phyloP scores from a whole-genome alignment of 2,888 invertebrate genomes.

The Prenolepis imparis region DNA sequence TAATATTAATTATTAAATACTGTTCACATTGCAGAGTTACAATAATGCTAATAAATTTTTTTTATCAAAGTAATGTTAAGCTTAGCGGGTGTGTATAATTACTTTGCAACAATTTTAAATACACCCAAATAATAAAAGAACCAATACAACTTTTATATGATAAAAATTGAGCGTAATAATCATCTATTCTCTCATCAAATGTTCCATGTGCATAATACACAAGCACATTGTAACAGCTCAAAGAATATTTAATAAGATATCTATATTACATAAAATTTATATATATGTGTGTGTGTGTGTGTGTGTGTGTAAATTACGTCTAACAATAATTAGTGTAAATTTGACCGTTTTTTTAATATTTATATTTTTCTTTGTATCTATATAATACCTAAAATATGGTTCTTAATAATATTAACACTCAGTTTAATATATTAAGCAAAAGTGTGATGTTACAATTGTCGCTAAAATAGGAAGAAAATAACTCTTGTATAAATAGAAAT shows the following conservation, averaged over 20 bases:
- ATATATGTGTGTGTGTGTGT: background rate
- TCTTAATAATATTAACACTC: conserved; percentile 76
- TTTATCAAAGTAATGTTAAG: conserved; percentile 73
- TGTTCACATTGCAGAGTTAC: conserved; percentile 48
- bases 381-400: conserved; percentile 57
- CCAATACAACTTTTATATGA: background rate
- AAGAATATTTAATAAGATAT: conserved; percentile 50
- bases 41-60: conserved; percentile 62
- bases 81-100: conserved; percentile 57
- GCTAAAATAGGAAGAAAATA: conserved; percentile 62
- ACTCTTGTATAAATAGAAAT: conserved; percentile 69
- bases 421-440: conserved; percentile 68
- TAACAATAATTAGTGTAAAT: conserved; percentile 58
- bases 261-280: conserved; percentile 30
- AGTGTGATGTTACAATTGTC: conserved; percentile 63
- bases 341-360: conserved; percentile 55
- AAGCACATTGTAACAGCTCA: conserved; percentile 22
- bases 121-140: background rate
- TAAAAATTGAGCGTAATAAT: conserved; percentile 27
- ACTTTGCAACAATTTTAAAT: conserved; percentile 18
- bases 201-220: background rate
- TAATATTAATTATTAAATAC: conserved; percentile 59
- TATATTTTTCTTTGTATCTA: conserved; percentile 56
- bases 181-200: conserved; percentile 21
- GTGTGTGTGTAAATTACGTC: conserved; percentile 13